A percentile compares a stretch with the other conserved stretches of the same genome.
These are phyloP conservation scores for Drosophila stalkeri DNA, from an alignment of 2,888 invertebrate genomes.

Conservation along the genomic window DNA sequence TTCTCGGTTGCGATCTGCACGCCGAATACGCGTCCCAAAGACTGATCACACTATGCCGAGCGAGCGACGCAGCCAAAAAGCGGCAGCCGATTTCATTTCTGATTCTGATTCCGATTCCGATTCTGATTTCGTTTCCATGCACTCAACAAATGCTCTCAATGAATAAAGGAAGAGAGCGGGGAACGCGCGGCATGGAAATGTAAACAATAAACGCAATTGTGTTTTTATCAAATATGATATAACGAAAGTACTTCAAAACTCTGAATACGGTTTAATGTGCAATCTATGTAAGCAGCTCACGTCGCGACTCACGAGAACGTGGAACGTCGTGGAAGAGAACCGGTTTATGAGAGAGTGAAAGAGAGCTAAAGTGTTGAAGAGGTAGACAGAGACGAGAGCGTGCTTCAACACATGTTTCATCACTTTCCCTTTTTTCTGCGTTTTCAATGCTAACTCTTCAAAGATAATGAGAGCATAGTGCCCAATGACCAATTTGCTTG, in stretches of 20 bases:
- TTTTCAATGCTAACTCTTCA: constrained; percentile 19
- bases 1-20: constrained; percentile 59
- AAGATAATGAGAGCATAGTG: constrained; percentile 2
- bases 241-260: constrained; percentile 11
- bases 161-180: background rate
- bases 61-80: constrained; percentile 18
- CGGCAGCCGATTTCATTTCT: constrained; percentile 20
- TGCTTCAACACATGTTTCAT: background rate
- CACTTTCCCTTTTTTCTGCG: constrained; percentile 50
- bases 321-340: constrained; percentile 13
- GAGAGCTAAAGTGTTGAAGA: no score
- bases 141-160: background rate
- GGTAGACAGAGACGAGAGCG: background rate
- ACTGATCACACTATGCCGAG: constrained; percentile 57
- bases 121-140: constrained; percentile 25
- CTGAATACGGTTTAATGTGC: constrained; percentile 11
- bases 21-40: constrained; percentile 56
- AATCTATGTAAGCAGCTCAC: constrained; percentile 30
- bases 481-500: constrained; percentile 28
- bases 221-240: constrained; percentile 40
- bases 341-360: background rate
- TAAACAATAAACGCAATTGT: constrained; percentile 29
- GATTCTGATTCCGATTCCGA: constrained; percentile 39
- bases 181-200: constrained; percentile 2
- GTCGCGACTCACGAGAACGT: constrained; percentile 4